Conservation (phyloP, 2,888 invertebrate species). For the Perizoma affinitatum region DNA sequence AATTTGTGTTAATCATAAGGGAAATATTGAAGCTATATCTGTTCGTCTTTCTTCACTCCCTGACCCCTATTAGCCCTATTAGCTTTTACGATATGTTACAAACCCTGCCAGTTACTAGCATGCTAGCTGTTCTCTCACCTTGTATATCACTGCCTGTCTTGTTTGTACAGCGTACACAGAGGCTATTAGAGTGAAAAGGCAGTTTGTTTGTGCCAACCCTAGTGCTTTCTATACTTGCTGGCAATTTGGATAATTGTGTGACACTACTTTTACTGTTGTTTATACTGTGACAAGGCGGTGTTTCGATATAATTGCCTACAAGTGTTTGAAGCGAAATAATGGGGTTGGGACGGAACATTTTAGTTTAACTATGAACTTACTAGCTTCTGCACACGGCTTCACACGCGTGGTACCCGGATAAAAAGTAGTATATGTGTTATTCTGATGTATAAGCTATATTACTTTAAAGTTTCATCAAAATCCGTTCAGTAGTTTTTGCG, state of each 20-base stretch:
- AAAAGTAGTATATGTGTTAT: no score
- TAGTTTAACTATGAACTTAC: no score
- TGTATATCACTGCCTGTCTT: slow-evolving; percentile 28
- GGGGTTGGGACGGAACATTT: background rate
- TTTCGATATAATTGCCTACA: slow-evolving; percentile 15
- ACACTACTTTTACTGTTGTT: slow-evolving; percentile 9
- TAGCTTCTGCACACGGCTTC: no score
- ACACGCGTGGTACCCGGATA: no score
- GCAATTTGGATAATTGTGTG: slow-evolving; percentile 32
- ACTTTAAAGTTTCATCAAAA: no score
- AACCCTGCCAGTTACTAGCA: background rate
- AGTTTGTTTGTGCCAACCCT: slow-evolving; percentile 33
- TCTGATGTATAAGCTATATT: no score
- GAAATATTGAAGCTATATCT: no score
- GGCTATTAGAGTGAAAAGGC: slow-evolving; percentile 30
- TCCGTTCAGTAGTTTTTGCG: no score
- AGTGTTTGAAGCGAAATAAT: background rate
- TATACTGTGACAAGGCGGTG: slow-evolving; percentile 11
- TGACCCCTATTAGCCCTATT: no score
- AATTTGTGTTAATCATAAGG: no score
- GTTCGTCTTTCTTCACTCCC: no score
- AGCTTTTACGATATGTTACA: no score
- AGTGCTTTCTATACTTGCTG: slow-evolving; percentile 34
- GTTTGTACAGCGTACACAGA: slow-evolving; percentile 36
- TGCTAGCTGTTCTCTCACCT: background rate